Evolutionary conservation across 2,113 vertebrate species (phyloP), one percentile per base, ranked within the genome.

Genomic region (Poeciliopsis retropinna): DNA sequence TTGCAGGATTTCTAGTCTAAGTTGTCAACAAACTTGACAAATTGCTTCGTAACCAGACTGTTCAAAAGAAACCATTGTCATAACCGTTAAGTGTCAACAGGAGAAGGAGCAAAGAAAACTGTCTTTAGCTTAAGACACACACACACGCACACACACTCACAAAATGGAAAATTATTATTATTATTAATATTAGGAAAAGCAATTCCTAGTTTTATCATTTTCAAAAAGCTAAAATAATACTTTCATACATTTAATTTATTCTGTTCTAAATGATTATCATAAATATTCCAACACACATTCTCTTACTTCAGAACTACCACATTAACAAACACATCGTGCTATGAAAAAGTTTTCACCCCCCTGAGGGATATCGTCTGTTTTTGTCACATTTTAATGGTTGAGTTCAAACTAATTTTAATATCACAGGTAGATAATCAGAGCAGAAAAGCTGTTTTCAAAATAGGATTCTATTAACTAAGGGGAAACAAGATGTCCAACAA

Each of bases 11-110:
- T 85, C 70, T 47, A 51, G 75, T 76, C 67, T 19, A 79, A 89
- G 81, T 86, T 92, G 86, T 90, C 89, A 92, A 70, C 75, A 84
- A 57, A 83, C 64, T 66, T 85, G 92, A 88, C 87, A 90, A 91
- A 93, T 86, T 82, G 83, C 82, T 84, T 85, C 80, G 84, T 81
- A 90, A 85, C 77, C 73, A 85, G 70, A 37, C 73, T 64, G 81
- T 91, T 87, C 84, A 86, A 87, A 85, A 83, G 82, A 78, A 84
- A 85, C 88, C 81, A 81, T 88, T 87, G 83, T 91, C 90, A 87
- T 80, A 72, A 71, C 77, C 76, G 85, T 81, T 81, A 69, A 81
- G 74, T 61, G 77, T 82, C 85, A 81, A 81, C 70, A 44, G 34
- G 74, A 81, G 72, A 63, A 75, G 70, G 72, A 72, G 67, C 44